Evolutionary conservation across 2,113 vertebrate species (phyloP).

Genomic region (Rhinolophus sinicus): DNA sequence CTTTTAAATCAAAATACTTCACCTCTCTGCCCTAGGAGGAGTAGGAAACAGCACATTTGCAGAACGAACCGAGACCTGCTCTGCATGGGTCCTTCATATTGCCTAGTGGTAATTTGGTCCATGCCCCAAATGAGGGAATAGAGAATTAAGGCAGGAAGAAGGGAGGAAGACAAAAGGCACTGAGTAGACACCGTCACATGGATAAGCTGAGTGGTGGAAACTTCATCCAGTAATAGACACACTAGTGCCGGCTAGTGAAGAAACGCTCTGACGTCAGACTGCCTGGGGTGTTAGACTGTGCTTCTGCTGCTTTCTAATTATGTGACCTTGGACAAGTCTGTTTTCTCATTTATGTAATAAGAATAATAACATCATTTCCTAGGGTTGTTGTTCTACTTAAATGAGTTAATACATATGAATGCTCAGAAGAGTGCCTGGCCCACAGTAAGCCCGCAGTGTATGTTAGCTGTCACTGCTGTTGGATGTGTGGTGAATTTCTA

Average conservation of each 20-base stretch:
- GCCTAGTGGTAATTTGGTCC: slow-evolving; percentile 1
- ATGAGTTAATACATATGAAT: neutral
- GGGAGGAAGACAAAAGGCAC: neutral
- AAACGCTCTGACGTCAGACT: neutral
- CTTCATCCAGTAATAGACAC: neutral
- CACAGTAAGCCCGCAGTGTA: neutral
- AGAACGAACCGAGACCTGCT: neutral
- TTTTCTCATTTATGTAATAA: neutral
- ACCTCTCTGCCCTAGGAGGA: slow-evolving; percentile 40
- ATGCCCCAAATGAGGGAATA: neutral
- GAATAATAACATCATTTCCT: neutral
- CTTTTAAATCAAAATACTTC: slow-evolving; percentile 64
- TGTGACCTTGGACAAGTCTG: neutral
- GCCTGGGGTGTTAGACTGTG: neutral
- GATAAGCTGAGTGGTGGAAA: neutral
- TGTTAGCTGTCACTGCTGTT: neutral
- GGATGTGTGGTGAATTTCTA: neutral
- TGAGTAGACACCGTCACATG: neutral
- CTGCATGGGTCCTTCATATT: neutral
- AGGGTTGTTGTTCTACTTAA: neutral
- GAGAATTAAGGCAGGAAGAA: neutral
- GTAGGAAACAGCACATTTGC: slow-evolving; percentile 42
- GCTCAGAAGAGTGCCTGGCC: neutral
- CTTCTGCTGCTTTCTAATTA: neutral
- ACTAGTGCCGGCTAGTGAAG: accelerated